phyloP scores from a whole-genome alignment of 2,888 invertebrate genomes.

The Hedya salicella region DNA sequence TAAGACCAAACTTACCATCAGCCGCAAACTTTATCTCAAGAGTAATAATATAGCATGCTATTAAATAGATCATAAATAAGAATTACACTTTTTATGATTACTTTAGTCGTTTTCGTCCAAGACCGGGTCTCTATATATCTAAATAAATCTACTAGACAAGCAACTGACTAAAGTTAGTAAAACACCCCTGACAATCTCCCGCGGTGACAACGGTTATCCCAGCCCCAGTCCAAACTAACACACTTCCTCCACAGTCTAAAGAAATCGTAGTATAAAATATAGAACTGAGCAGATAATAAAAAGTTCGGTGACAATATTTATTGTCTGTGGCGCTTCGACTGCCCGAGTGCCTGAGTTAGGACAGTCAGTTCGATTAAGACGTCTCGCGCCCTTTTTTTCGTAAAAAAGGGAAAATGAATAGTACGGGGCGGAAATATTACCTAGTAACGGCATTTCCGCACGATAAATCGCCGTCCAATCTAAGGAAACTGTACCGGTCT shows the following conservation, averaged over 20 bases:
- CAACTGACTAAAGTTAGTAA: slow-evolving; percentile 46
- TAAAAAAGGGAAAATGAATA: slow-evolving; percentile 84
- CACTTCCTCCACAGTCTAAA: slow-evolving; percentile 22
- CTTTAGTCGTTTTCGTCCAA: slow-evolving; percentile 22
- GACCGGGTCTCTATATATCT: slow-evolving; percentile 37
- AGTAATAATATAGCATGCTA: neutral
- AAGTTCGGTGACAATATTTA: neutral
- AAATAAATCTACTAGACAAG: slow-evolving; percentile 44
- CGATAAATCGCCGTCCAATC: slow-evolving; percentile 85
- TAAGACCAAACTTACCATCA: too few relatives aligned
- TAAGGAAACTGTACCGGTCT: slow-evolving; percentile 78
- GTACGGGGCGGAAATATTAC: slow-evolving; percentile 84
- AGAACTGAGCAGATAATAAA: neutral
- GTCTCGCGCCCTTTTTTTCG: slow-evolving; percentile 83
- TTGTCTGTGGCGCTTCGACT: slow-evolving; percentile 40
- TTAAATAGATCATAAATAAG: slow-evolving; percentile 4
- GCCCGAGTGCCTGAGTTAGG: slow-evolving; percentile 50
- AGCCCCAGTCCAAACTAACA: slow-evolving; percentile 19
- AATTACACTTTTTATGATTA: slow-evolving; percentile 28
- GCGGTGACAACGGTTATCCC: slow-evolving; percentile 44
- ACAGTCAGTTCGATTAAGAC: slow-evolving; percentile 76
- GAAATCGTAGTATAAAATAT: neutral
- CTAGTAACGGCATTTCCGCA: slow-evolving; percentile 84
- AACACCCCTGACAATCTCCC: slow-evolving; percentile 49
- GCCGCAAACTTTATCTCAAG: neutral